These are phyloP conservation scores for Epirrhoe alternata DNA, from an alignment of 2,888 invertebrate genomes.

Conservation along the genomic window DNA sequence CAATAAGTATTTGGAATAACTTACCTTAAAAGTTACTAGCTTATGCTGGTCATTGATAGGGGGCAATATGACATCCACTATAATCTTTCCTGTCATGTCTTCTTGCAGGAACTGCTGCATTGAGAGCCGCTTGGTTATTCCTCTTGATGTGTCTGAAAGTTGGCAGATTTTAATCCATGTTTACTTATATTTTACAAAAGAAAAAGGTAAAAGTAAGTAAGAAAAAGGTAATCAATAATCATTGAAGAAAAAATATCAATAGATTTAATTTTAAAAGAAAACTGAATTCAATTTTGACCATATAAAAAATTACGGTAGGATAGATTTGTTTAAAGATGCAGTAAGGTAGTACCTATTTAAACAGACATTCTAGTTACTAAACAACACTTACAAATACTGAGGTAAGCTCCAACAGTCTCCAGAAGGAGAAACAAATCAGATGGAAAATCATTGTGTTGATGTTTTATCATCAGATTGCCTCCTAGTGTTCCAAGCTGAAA, in stretches of 20 bases:
- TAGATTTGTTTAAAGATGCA: too few species aligned
- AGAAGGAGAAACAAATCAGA: conserved; percentile 88
- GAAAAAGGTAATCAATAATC: too few species aligned
- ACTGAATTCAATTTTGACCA: too few species aligned
- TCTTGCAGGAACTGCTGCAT: conserved; percentile 70
- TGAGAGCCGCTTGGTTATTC: conserved; percentile 52
- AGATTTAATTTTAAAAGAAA: too few species aligned
- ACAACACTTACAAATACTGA: conserved; percentile 64
- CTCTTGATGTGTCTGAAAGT: conserved; percentile 50
- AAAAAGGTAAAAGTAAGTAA: too few species aligned
- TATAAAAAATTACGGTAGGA: too few species aligned
- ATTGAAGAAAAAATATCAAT: too few species aligned
- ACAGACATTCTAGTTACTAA: too few species aligned
- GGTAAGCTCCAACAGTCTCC: conserved; percentile 62
- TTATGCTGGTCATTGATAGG: conserved; percentile 51
- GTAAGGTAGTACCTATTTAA: too few species aligned
- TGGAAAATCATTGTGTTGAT: conserved; percentile 87
- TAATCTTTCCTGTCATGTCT: conserved; percentile 72
- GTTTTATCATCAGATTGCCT: conserved; percentile 89
- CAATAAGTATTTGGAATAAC: too few species aligned
- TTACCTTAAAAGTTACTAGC: conserved; percentile 62
- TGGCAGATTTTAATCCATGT: not conserved
- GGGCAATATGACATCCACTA: conserved; percentile 58
- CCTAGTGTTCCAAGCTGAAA: conserved; percentile 87
- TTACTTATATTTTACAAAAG: too few species aligned